Percentiles rank a stretch among this genome's conserved stretches.
phyloP scores from a whole-genome alignment of 2,888 invertebrate species.

The Drosophila affinis region DNA sequence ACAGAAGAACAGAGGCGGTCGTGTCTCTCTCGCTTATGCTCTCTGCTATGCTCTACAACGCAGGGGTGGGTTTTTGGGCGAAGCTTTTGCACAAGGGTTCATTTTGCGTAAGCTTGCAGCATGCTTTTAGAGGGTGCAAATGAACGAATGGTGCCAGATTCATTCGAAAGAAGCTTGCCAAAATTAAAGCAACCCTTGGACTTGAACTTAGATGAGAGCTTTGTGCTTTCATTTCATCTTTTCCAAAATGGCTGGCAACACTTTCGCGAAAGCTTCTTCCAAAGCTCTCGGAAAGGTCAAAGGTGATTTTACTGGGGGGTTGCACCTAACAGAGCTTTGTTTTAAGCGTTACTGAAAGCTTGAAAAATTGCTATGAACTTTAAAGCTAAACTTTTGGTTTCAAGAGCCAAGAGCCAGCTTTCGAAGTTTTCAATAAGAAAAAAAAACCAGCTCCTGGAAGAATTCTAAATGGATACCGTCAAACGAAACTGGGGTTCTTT shows the following conservation, averaged over 20 bases:
- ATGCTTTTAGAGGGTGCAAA: slow-evolving; percentile 20
- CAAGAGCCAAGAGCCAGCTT: too few species aligned
- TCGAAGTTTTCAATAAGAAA: too few species aligned
- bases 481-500: too few species aligned
- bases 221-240: background rate
- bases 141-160: slow-evolving; percentile 17
- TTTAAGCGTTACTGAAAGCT: too few species aligned
- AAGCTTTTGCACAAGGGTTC: slow-evolving; percentile 49
- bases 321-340: background rate
- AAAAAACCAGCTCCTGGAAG: too few species aligned
- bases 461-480: too few species aligned
- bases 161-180: background rate
- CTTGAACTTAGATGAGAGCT: background rate
- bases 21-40: background rate
- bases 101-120: slow-evolving; percentile 48
- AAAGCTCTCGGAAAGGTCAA: slow-evolving; percentile 26
- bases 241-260: slow-evolving; percentile 22
- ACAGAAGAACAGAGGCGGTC: slow-evolving; percentile 4
- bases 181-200: background rate
- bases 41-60: slow-evolving; percentile 18
- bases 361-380: too few species aligned
- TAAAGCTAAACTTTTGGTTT: too few species aligned
- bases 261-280: slow-evolving; percentile 13
- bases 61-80: slow-evolving; percentile 60
- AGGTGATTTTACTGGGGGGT: background rate